These are phyloP conservation scores for Drosophila rubida DNA, from an alignment of 2,888 invertebrate genomes.

Conservation along the genomic window DNA sequence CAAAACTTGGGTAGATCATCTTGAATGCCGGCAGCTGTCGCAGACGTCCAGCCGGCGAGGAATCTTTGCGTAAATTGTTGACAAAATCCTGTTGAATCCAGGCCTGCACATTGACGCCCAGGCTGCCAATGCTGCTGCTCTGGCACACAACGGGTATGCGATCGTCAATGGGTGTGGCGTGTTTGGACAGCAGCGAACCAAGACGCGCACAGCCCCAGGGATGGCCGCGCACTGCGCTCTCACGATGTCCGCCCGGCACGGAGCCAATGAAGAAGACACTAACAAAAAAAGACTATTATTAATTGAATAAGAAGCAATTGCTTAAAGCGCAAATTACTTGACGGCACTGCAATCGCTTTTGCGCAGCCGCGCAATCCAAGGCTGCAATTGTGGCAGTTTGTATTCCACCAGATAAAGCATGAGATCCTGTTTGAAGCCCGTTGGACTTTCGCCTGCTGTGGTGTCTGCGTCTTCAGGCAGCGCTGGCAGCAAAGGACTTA, in stretches of 20 bases:
- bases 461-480: conserved; percentile 86
- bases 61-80: conserved; percentile 87
- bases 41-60: conserved; percentile 85
- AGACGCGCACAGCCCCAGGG: conserved; percentile 89
- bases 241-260: conserved; percentile 92
- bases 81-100: conserved; percentile 93
- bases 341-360: conserved; percentile 92
- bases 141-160: conserved; percentile 92
- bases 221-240: conserved; percentile 84
- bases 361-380: conserved; percentile 91
- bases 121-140: conserved; percentile 95
- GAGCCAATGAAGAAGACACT: conserved; percentile 95
- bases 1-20: conserved; percentile 91
- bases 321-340: conserved; percentile 87
- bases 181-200: conserved; percentile 88
- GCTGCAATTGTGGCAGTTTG: conserved; percentile 88
- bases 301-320: background rate
- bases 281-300: background rate
- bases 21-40: conserved; percentile 86
- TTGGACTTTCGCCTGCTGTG: conserved; percentile 91
- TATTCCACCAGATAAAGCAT: conserved; percentile 92
- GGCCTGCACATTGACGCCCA: conserved; percentile 88
- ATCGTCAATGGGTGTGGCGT: conserved; percentile 87
- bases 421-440: conserved; percentile 92
- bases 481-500: conserved; percentile 92